Conservation (phyloP, 1,140 invertebrate genomes). For the Octopus sinensis region DNA sequence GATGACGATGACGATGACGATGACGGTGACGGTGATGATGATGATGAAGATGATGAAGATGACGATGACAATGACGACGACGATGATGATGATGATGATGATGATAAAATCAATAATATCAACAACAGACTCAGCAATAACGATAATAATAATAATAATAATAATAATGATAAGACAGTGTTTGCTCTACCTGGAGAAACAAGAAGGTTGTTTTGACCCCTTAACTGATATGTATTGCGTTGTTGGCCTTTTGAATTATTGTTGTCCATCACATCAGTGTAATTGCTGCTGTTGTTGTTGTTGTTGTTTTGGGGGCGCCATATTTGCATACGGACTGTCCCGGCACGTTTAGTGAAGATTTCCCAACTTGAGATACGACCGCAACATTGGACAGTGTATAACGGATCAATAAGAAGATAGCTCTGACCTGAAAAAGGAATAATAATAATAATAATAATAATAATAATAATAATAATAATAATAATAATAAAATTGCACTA, state of each 20-base stretch:
- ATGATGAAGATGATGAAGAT: no score
- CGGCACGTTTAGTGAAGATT: neutral
- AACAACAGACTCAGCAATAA: no score
- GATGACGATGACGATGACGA: no score
- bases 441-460: neutral
- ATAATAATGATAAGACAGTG: no score
- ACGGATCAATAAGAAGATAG: neutral
- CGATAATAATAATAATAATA: no score
- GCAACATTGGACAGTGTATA: neutral
- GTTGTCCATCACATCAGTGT: no score
- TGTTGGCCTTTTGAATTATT: no score
- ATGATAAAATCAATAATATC: no score
- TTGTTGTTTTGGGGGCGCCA: neutral
- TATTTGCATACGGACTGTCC: neutral
- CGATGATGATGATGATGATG: no score
- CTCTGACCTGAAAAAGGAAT: neutral
- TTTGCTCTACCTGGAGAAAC: neutral
- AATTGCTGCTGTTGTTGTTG: neutral
- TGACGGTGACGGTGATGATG: no score
- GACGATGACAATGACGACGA: no score
- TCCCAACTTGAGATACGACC: neutral
- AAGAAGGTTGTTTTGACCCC: neutral
- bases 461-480: neutral
- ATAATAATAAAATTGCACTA: neutral
- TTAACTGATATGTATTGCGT: neutral